These are phyloP conservation scores for Sminthopsis crassicaudata DNA, from an alignment of 2,113 vertebrate species.

Conservation along the genomic window DNA sequence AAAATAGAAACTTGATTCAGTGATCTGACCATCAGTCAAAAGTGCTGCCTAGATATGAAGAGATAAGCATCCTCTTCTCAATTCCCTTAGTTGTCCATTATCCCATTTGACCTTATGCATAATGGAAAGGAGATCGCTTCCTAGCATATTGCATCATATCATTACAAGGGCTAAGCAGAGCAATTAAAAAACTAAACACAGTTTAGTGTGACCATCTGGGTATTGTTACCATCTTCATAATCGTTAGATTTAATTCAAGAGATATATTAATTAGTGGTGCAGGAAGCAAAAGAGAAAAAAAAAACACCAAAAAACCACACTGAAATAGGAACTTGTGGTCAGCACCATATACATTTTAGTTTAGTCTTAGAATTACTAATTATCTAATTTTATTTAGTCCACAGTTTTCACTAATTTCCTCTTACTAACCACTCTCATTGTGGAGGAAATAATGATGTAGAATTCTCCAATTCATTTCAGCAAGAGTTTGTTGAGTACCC, in stretches of 20 bases:
- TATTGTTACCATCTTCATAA: slow-evolving; percentile 72
- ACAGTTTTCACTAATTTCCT: neutral
- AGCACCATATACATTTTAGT: slow-evolving; percentile 26
- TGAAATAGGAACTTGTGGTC: neutral
- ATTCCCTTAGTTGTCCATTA: slow-evolving; percentile 44
- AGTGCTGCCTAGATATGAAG: slow-evolving; percentile 23
- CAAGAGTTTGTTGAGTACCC: neutral
- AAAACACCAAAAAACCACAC: neutral
- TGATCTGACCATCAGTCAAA: slow-evolving; percentile 16
- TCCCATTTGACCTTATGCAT: slow-evolving; percentile 59
- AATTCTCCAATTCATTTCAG: neutral
- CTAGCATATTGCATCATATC: slow-evolving; percentile 52
- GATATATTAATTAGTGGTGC: slow-evolving; percentile 61
- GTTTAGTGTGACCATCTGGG: slow-evolving; percentile 65
- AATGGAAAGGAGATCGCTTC: slow-evolving; percentile 60
- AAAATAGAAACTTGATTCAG: neutral
- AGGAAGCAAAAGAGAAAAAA: slow-evolving; percentile 49
- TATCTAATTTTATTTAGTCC: slow-evolving; percentile 16
- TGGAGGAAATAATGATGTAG: neutral
- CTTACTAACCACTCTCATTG: neutral
- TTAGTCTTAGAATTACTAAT: slow-evolving; percentile 37
- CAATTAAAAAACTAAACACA: slow-evolving; percentile 70
- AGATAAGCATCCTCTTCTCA: neutral
- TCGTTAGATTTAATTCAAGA: slow-evolving; percentile 60
- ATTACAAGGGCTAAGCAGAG: slow-evolving; percentile 59